phyloP scores from a whole-genome alignment of 1,140 invertebrate species.

The Acromyrmex heyeri region DNA sequence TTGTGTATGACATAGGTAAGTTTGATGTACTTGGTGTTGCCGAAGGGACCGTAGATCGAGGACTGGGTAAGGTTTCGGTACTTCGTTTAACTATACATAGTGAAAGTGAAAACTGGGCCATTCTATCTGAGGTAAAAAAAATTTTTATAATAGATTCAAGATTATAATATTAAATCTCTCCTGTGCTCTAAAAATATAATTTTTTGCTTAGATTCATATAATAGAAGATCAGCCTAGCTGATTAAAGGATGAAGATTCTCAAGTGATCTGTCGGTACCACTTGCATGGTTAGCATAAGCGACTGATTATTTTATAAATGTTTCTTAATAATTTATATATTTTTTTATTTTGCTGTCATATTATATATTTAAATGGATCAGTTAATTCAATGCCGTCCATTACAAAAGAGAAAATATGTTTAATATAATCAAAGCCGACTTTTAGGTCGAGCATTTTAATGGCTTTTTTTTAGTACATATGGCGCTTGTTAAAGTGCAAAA shows the following conservation, averaged over 20 bases:
- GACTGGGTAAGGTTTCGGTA: slow-evolving; percentile 90
- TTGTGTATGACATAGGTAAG: slow-evolving; percentile 84
- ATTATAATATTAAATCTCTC: slow-evolving; percentile 29
- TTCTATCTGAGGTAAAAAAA: slow-evolving; percentile 94
- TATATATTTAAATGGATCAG: slow-evolving; percentile 35
- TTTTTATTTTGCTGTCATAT: slow-evolving; percentile 42
- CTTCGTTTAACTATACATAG: slow-evolving; percentile 92
- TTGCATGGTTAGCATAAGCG: slow-evolving; percentile 62
- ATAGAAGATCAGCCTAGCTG: slow-evolving; percentile 80
- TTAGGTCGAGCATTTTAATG: slow-evolving; percentile 18
- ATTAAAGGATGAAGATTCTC: slow-evolving; percentile 63
- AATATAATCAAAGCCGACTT: neutral
- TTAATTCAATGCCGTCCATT: slow-evolving; percentile 65
- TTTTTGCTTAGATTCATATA: slow-evolving; percentile 78
- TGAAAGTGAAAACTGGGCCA: slow-evolving; percentile 95
- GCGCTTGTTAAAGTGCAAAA: slow-evolving; percentile 18
- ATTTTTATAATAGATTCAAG: neutral
- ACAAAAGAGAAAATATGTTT: slow-evolving; percentile 1
- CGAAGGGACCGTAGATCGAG: slow-evolving; percentile 90
- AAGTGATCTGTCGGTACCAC: slow-evolving; percentile 60
- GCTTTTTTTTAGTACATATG: neutral
- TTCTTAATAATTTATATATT: slow-evolving; percentile 67
- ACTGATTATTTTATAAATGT: slow-evolving; percentile 35
- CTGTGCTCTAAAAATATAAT: neutral
- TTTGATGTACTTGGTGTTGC: slow-evolving; percentile 94